phyloP scores from a whole-genome alignment of 2,797 vertebrate genomes.

The Tinamus major region DNA sequence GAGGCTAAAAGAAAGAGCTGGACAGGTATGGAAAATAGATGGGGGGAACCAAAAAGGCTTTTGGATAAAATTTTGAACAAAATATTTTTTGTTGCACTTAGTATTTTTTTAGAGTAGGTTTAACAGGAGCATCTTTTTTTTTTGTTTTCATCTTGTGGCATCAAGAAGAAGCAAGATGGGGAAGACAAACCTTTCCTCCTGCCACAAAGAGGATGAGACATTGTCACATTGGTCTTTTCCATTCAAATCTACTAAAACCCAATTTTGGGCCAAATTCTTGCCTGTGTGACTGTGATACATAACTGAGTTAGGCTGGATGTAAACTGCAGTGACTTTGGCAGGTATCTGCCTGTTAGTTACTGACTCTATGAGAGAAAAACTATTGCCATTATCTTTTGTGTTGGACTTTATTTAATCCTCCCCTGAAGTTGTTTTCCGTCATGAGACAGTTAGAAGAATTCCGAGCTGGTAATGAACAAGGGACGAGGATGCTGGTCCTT shows the following conservation, averaged over 20 bases:
- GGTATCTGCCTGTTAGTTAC: background rate
- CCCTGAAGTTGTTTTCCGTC: background rate
- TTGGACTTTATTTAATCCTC: background rate
- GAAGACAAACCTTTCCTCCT: background rate
- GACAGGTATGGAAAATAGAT: background rate
- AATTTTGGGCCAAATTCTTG: background rate
- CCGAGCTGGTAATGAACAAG: background rate
- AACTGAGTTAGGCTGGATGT: background rate
- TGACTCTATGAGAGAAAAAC: background rate
- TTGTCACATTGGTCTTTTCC: background rate
- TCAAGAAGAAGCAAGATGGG: background rate
- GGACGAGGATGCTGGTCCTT: background rate
- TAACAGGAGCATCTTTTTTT: background rate
- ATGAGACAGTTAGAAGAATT: background rate
- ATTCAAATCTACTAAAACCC: background rate
- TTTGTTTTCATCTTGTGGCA: background rate
- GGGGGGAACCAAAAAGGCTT: background rate
- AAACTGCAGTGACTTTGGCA: background rate
- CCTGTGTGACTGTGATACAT: accelerated
- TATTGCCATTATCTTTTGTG: background rate
- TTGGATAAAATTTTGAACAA: background rate
- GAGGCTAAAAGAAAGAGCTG: background rate
- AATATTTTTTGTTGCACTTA: background rate
- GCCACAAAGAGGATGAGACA: background rate
- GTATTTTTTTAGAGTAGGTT: background rate